Conservation (phyloP, 2,888 invertebrate species). For the Syrista parreyssii region DNA sequence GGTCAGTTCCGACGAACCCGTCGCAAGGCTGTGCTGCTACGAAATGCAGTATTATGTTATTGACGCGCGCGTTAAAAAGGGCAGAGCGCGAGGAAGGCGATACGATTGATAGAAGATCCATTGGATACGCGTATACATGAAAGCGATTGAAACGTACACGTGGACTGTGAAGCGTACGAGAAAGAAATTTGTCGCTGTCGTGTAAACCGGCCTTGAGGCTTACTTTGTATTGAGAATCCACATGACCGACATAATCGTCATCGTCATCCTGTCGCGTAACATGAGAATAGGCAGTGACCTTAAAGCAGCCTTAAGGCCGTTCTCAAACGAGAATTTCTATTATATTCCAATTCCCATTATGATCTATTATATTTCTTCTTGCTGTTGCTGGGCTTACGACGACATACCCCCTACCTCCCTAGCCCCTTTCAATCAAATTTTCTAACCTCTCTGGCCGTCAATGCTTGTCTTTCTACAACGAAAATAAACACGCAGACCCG, state of each 20-base stretch:
- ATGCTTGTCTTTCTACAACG: neutral
- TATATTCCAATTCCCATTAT: too few relatives aligned
- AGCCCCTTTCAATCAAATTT: neutral
- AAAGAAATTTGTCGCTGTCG: neutral
- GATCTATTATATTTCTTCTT: too few relatives aligned
- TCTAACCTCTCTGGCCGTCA: neutral
- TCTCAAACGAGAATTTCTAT: neutral
- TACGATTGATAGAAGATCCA: neutral
- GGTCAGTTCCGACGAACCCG: too few relatives aligned
- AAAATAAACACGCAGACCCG: neutral
- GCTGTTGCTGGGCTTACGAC: neutral
- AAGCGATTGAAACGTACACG: neutral
- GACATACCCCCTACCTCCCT: too few relatives aligned
- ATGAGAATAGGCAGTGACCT: neutral
- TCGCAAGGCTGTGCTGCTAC: too few relatives aligned
- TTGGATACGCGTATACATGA: neutral
- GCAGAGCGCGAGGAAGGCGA: neutral
- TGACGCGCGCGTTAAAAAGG: neutral
- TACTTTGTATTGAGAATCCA: neutral
- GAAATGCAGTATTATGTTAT: neutral
- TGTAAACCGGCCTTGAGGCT: neutral
- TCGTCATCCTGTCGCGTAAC: neutral
- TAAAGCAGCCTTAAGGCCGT: neutral
- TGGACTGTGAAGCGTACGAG: neutral
- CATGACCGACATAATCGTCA: neutral